phyloP scores from a whole-genome alignment of 2,797 vertebrate genomes.

The Odontamblyopus lacepedii region DNA sequence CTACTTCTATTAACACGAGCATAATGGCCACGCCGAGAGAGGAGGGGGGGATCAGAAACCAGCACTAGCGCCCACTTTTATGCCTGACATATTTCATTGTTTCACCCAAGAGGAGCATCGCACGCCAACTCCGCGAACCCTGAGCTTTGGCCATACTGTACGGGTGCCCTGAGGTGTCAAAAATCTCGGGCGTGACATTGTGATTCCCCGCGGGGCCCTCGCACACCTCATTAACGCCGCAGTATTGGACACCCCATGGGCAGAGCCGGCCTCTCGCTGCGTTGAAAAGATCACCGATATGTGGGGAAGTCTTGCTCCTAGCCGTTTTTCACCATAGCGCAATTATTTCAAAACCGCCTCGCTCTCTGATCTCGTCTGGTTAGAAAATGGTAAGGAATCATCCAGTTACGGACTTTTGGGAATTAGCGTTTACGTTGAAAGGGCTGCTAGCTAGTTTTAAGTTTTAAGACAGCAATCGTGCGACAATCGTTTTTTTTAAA shows the following conservation, averaged over 20 bases:
- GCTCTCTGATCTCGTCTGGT: slow-evolving; percentile 39
- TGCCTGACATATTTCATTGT: slow-evolving; percentile 60
- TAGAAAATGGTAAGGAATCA: slow-evolving; percentile 20
- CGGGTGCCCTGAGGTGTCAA: slow-evolving; percentile 56
- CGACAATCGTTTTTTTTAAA: background rate
- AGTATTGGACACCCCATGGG: slow-evolving; percentile 66
- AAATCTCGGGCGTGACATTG: slow-evolving; percentile 62
- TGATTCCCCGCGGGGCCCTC: slow-evolving; percentile 57
- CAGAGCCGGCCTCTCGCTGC: slow-evolving; percentile 55
- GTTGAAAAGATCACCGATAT: slow-evolving; percentile 70
- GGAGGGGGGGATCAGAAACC: slow-evolving; percentile 60
- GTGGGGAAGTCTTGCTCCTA: slow-evolving; percentile 41
- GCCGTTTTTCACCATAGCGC: slow-evolving; percentile 55
- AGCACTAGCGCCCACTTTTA: slow-evolving; percentile 58
- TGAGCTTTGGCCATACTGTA: slow-evolving; percentile 32
- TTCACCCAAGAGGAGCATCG: slow-evolving; percentile 28
- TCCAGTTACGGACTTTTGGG: slow-evolving; percentile 14
- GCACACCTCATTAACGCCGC: slow-evolving; percentile 74
- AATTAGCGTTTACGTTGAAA: slow-evolving; percentile 1
- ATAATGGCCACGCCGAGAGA: slow-evolving; percentile 67
- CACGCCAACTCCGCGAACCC: slow-evolving; percentile 21
- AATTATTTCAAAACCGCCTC: slow-evolving; percentile 60
- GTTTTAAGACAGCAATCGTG: background rate
- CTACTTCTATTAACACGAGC: slow-evolving; percentile 70
- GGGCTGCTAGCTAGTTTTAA: background rate